Evolutionary conservation across 2,113 vertebrate genomes (phyloP).

Genomic region (Brachyhypopomus occidentalis): DNA sequence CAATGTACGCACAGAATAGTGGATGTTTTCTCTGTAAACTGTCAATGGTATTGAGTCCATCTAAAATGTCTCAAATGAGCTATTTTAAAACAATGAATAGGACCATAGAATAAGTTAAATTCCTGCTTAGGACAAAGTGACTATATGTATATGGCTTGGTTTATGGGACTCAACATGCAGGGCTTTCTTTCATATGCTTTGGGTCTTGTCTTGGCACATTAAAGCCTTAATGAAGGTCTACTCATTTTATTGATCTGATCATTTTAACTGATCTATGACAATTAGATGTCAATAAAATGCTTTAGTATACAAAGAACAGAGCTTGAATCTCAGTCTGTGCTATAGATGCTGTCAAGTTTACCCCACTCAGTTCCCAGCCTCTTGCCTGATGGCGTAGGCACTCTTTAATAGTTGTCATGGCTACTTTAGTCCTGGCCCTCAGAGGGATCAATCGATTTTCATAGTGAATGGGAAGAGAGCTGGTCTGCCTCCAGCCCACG

Average conservation of each 20-base stretch:
- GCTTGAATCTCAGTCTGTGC: neutral
- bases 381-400: conserved; percentile 56
- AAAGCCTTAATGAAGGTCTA: no score
- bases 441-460: conserved; percentile 74
- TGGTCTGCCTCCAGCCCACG: conserved; percentile 72
- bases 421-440: conserved; percentile 71
- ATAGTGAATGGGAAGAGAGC: conserved; percentile 70
- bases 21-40: conserved; percentile 29
- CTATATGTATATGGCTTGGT: neutral
- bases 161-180: neutral
- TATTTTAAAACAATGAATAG: neutral
- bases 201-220: no score
- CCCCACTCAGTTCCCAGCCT: neutral
- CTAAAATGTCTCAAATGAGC: neutral
- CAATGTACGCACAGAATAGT: conserved; percentile 57
- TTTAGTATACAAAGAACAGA: neutral
- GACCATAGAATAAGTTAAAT: neutral
- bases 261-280: neutral
- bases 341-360: neutral
- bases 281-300: neutral
- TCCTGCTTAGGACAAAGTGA: neutral
- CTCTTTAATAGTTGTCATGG: conserved; percentile 71
- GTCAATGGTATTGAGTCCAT: neutral
- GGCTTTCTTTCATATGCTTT: neutral
- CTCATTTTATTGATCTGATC: neutral